Conservation (phyloP, 2,888 invertebrate species). For the Venustoraphidia nigricollis region DNA sequence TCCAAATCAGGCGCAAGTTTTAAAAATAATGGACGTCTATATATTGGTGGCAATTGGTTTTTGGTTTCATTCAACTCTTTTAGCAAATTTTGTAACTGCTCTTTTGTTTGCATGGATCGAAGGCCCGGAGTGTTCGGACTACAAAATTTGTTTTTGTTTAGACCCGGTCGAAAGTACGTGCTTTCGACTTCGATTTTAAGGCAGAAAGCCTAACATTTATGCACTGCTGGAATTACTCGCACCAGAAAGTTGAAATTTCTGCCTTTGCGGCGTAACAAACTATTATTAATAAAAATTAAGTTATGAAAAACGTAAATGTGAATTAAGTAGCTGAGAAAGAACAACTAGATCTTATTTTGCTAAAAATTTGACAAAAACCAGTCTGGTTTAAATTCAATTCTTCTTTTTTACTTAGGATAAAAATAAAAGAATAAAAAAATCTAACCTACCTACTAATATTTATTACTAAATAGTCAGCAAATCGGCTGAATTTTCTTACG, state of each 20-base stretch:
- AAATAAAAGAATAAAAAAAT: neutral
- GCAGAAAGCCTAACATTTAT: too few relatives aligned
- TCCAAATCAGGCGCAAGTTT: conserved; percentile 89
- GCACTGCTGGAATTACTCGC: too few relatives aligned
- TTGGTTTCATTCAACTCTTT: conserved; percentile 43
- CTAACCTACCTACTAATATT: conserved; percentile 66
- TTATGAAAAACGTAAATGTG: too few relatives aligned
- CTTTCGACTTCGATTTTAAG: too few relatives aligned
- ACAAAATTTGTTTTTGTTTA: too few relatives aligned
- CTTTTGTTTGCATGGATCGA: conserved; percentile 63
- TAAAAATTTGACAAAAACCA: too few relatives aligned
- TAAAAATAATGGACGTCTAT: conserved; percentile 66
- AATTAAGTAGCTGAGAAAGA: too few relatives aligned
- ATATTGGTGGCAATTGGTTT: conserved; percentile 28
- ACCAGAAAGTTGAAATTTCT: too few relatives aligned
- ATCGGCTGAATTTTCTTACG: conserved; percentile 59
- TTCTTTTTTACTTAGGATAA: neutral
- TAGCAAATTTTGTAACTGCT: conserved; percentile 55
- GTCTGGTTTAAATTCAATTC: neutral
- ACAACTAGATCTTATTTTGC: too few relatives aligned
- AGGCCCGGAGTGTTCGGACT: conserved; percentile 95
- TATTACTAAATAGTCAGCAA: conserved; percentile 92
- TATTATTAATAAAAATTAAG: too few relatives aligned
- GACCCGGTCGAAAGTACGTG: too few relatives aligned
- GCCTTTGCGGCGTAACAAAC: too few relatives aligned